Base-by-base conservation (phyloP, 2,113 vertebrate genomes). In the Petromus typicus region DNA sequence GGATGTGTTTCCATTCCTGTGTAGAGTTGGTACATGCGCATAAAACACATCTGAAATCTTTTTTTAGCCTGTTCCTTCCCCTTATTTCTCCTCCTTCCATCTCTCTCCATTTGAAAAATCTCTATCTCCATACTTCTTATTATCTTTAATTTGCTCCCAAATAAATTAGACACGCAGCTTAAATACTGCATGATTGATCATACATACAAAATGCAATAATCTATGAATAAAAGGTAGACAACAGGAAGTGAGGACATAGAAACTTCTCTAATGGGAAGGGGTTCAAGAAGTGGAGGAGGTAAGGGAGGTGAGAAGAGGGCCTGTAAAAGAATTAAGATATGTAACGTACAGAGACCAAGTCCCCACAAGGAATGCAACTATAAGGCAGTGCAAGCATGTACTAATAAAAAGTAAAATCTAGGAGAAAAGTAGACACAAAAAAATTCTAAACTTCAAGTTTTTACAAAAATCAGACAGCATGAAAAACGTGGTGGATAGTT, bases 381-480 rank as follows among this genome's bases (percentile, higher is more conserved):
- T 45, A 43, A 43, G 1, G 22, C 69, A 73, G 22, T 13, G 23
- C 23, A 73, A 73, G 43, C 23, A 27, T 45, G 71, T 45, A 75
- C 23, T 45, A 27, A 25, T 27, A 75, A 43, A 75, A 75, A 45
- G 27, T 45, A 75, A 75, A 75, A 45, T 75, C 5, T 45, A 40
- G 25, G 71, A 75, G 13, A 75, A 75, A 84, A 96, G 93, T 95
- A 30, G 57, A 84, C 32, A 34, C 37, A 56, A 66, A 93, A 91
- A 96, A 95, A 63, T 88, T 96, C 3, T 94, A 95, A 96, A 96
- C 54, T 94, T 82, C 91, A 92, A 93, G 76, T 97, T 98, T 98
- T 97, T 97, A 97, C 97, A 98, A 97, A 98, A 91, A 92, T 97
- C 98, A 97, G 90, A 96, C 18, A 95, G 95, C 93, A 95, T 98